Evolutionary conservation across 2,888 invertebrate species (phyloP).

Genomic region (Notodonta dromedarius): DNA sequence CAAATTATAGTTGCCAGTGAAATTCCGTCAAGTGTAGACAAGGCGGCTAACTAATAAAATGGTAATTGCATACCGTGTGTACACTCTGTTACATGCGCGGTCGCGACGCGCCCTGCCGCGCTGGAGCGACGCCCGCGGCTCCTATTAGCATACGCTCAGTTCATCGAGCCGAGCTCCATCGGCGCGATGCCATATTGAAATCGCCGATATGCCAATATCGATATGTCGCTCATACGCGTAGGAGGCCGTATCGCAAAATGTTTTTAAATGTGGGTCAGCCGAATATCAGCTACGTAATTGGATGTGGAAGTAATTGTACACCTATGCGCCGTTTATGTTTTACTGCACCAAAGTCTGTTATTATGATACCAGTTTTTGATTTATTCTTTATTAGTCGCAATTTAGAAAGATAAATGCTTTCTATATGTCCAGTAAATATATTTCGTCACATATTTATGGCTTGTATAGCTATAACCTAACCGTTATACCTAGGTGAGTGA

Average conservation of each 20-base stretch:
- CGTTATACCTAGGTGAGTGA: too few relatives aligned
- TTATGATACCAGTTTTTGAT: constrained; percentile 66
- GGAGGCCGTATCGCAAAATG: constrained; percentile 70
- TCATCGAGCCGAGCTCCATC: constrained; percentile 27
- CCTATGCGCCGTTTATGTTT: constrained; percentile 67
- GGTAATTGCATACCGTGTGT: constrained; percentile 41
- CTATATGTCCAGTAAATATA: constrained; percentile 16
- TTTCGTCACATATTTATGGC: constrained; percentile 1
- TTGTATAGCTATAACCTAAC: neutral
- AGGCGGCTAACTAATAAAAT: constrained; percentile 39
- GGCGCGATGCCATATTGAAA: constrained; percentile 55
- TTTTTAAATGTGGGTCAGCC: constrained; percentile 65
- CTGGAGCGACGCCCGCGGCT: constrained; percentile 49
- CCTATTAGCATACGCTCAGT: constrained; percentile 58
- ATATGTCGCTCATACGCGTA: constrained; percentile 64
- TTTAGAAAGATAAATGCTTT: constrained; percentile 66
- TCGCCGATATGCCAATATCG: constrained; percentile 61
- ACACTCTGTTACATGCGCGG: constrained; percentile 34
- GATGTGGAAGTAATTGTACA: constrained; percentile 69
- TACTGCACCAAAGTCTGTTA: constrained; percentile 61
- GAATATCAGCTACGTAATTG: constrained; percentile 69
- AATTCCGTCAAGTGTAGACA: constrained; percentile 27
- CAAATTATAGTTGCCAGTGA: constrained; percentile 8
- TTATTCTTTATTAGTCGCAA: constrained; percentile 71
- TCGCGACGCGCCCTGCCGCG: constrained; percentile 42